phyloP scores from a whole-genome alignment of 2,888 invertebrate species.

The Callimorpha dominula region DNA sequence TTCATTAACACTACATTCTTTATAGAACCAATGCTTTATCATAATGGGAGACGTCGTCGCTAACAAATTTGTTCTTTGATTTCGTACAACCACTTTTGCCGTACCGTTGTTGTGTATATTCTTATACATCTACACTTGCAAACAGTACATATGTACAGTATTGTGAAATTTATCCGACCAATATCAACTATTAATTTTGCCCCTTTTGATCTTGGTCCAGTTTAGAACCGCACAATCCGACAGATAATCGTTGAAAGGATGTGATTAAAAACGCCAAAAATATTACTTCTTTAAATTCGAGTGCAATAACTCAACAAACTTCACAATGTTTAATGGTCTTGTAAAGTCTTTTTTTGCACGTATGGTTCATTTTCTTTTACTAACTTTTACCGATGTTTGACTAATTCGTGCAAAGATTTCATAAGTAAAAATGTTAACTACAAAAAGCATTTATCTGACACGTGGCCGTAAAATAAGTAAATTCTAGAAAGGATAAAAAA shows the following conservation, averaged over 20 bases:
- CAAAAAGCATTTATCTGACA: no score
- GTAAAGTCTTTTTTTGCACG: no score
- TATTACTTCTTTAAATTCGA: background rate
- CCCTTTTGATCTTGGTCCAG: constrained; percentile 46
- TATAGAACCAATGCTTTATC: no score
- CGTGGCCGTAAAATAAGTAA: no score
- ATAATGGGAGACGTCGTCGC: constrained; percentile 54
- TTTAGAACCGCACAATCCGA: constrained; percentile 43
- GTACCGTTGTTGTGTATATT: constrained; percentile 18
- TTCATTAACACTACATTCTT: no score
- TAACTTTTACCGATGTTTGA: no score
- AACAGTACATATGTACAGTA: constrained; percentile 13
- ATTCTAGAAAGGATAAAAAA: background rate
- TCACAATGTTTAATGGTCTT: background rate
- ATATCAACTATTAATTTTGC: constrained; percentile 53
- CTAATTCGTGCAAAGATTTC: no score
- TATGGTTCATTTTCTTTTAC: no score
- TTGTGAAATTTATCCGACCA: constrained; percentile 42
- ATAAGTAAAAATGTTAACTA: no score
- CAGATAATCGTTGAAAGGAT: constrained; percentile 32
- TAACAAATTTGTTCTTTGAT: constrained; percentile 70
- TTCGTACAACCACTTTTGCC: constrained; percentile 38
- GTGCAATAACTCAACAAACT: background rate
- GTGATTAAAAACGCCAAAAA: background rate
- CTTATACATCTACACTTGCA: constrained; percentile 11